Conservation (phyloP, 2,797 vertebrate genomes). For the Microtus californicus region DNA sequence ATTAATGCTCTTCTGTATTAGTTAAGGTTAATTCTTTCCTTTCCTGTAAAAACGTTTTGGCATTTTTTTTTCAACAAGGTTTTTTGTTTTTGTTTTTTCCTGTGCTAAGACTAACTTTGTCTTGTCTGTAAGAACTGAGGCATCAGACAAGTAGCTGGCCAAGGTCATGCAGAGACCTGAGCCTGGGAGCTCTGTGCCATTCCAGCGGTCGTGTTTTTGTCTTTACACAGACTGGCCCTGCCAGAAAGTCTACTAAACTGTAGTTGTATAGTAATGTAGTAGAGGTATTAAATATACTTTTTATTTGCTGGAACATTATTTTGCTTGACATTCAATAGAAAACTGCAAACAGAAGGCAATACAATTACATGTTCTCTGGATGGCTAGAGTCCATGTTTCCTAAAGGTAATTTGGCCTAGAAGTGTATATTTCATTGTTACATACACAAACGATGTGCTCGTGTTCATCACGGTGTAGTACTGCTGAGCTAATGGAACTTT, state of each 20-base stretch:
- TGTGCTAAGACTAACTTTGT: slow-evolving; percentile 28
- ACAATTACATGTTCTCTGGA: background rate
- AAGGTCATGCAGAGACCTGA: slow-evolving; percentile 4
- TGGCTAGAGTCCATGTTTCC: slow-evolving; percentile 26
- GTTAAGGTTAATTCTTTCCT: slow-evolving; percentile 8
- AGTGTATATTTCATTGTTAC: slow-evolving; percentile 7
- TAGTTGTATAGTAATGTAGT: background rate
- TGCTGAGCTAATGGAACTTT: slow-evolving; percentile 10
- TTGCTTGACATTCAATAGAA: slow-evolving; percentile 50
- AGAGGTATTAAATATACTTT: background rate
- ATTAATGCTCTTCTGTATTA: background rate
- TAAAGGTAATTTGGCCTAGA: slow-evolving; percentile 30
- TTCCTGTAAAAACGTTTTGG: slow-evolving; percentile 54
- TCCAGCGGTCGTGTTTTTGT: slow-evolving; percentile 12
- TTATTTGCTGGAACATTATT: slow-evolving; percentile 32
- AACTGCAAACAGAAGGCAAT: background rate
- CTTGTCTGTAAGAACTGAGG: slow-evolving; percentile 4
- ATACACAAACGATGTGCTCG: background rate
- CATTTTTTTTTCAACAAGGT: slow-evolving; percentile 19
- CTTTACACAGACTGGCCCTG: slow-evolving; percentile 16
- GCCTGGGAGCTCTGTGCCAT: background rate
- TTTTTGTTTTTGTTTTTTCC: background rate
- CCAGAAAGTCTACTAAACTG: slow-evolving; percentile 31
- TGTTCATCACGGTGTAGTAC: background rate
- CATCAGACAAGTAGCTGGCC: background rate